Percentiles rank a stretch among this genome's conserved stretches.
Conservation (phyloP, 2,888 invertebrate species). For the Drosophila pullipes region DNA sequence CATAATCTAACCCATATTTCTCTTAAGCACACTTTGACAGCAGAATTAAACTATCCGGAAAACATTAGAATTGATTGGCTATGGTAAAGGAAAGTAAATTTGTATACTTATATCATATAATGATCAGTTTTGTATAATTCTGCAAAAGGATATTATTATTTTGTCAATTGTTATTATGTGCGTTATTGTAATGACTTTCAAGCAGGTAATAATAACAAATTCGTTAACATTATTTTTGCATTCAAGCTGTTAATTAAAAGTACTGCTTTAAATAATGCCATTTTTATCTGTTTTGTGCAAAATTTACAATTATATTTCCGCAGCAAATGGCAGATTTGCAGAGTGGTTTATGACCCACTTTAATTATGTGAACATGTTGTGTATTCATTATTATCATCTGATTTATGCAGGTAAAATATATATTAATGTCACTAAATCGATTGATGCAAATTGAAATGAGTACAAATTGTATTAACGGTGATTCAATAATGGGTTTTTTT, state of each 20-base stretch:
- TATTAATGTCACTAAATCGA: slow-evolving; percentile 8
- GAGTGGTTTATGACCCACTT: not conserved
- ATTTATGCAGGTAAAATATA: slow-evolving; percentile 1
- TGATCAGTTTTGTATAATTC: not conserved
- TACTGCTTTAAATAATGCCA: not conserved
- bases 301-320: not conserved
- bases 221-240: not conserved
- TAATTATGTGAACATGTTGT: slow-evolving; percentile 20
- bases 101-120: not conserved
- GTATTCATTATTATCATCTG: slow-evolving; percentile 7
- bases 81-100: not conserved
- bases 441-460: slow-evolving; percentile 13
- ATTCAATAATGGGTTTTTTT: slow-evolving; percentile 50
- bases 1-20: slow-evolving; percentile 60
- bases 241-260: not conserved
- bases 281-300: not conserved
- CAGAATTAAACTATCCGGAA: slow-evolving; percentile 22
- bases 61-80: slow-evolving; percentile 7
- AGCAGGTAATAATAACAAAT: not conserved
- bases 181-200: not conserved
- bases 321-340: slow-evolving; percentile 6
- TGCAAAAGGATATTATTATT: not conserved
- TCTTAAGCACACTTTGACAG: slow-evolving; percentile 42
- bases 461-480: slow-evolving; percentile 50
- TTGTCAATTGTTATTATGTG: not conserved